These are phyloP conservation scores for Troides aeacus DNA, from an alignment of 2,888 invertebrate species.

Conservation along the genomic window DNA sequence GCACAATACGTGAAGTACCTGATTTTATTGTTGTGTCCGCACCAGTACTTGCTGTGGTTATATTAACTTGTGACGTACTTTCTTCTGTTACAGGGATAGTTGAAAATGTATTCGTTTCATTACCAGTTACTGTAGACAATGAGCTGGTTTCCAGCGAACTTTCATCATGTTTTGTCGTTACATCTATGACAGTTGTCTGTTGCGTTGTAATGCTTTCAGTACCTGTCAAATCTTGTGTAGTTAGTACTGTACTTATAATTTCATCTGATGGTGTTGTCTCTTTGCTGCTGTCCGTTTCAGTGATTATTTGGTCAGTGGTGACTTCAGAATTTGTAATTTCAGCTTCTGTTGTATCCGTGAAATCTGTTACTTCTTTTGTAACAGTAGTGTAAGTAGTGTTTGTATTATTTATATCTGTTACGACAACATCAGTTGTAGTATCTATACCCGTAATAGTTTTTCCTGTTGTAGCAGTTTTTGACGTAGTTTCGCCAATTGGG, in stretches of 20 bases:
- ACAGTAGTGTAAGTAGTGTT: conserved; percentile 10
- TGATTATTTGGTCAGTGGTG: neutral
- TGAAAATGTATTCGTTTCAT: neutral
- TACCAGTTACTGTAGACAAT: neutral
- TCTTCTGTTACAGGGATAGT: neutral
- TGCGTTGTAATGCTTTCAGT: conserved; percentile 2
- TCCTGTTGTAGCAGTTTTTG: neutral
- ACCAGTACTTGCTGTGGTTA: neutral
- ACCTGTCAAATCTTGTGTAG: neutral
- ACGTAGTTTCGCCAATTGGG: neutral
- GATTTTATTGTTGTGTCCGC: neutral
- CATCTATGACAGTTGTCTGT: neutral
- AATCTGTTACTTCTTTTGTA: conserved; percentile 18
- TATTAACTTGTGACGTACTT: neutral
- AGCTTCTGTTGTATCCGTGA: conserved; percentile 21
- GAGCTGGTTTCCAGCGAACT: neutral
- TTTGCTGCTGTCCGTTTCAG: neutral
- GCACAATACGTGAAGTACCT: neutral
- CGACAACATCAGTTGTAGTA: neutral
- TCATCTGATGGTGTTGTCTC: neutral
- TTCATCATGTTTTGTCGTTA: conserved; percentile 1
- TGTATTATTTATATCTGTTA: neutral
- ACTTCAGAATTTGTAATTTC: conserved; percentile 17
- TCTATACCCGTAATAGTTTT: conserved; percentile 6
- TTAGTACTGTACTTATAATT: neutral